Evolutionary conservation across 2,888 invertebrate genomes (phyloP), one percentile per base, ranked within the genome.

Genomic region (Drosophila mayaguana): DNA sequence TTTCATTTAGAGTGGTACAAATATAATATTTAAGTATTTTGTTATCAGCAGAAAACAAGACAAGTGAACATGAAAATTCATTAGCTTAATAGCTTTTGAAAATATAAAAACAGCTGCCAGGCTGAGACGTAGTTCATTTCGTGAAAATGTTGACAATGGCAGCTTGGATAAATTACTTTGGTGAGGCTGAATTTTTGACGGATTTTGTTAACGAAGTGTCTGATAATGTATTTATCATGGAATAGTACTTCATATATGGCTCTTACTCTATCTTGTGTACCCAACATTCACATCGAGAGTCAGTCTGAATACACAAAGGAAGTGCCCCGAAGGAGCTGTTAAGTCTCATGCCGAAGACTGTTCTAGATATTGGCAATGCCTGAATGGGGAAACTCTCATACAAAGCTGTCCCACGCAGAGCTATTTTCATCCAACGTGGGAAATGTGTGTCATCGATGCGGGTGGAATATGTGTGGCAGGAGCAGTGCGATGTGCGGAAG

Each of bases 41-140:
- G 48, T 56, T 67, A 75, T 75, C 66, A 22, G 8, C 5, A 22
- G 8, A 45, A 42, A 8, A 40, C 48, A 38, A 18, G 16, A n/a
- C 25, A 12, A 7, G 22, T 38, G 48, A 20, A 36, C 5, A 12
- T 18, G 48, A 18, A 60, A 60, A 48, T 40, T 36, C 22, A 78
- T 78, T 80, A 60, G 11, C 18, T 12, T 75, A 80, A 80, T 54
- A 55, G 70, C 42, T 42, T 55, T 70, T 11, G n/a, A 28, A 51
- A 57, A 40, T 87, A 81, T 81, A 81, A 67, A 81, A 72, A 54
- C 38, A n/a, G 14, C 28, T 16, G 16, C 3, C 2, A 3, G 36
- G 5, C 12, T 11, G 2, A 12, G 32, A 7, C 32, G 7, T 3
- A 22, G 25, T 42, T 61, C 20, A 77, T 63, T 83, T 55, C 22